Evolutionary conservation across 2,797 vertebrate genomes (phyloP), one percentile per base, ranked within the genome.

Genomic region (Enteromius unitaeniatus): DNA sequence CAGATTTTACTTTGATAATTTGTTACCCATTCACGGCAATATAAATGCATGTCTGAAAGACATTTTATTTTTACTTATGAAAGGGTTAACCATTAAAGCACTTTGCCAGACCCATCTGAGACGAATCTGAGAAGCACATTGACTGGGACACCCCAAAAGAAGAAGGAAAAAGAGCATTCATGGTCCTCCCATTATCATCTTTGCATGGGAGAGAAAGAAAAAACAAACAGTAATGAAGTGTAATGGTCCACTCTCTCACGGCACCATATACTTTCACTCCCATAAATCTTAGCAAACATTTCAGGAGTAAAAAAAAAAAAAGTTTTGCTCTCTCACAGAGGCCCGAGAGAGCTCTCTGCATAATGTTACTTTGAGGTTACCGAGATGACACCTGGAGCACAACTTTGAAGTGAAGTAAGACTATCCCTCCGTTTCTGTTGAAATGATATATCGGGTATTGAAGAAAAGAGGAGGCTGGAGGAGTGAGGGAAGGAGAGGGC

Each of bases 221-320:
- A 83, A 80, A 93, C 92, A 92, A 92, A 94, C 91, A 80, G 92
- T 95, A 95, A 94, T 95, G 93, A 94, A 93, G 92, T 95, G 93
- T 94, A 92, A 93, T 95, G 93, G 88, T 89, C 87, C 86, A 81
- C 89, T 90, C 93, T 94, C 93, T 93, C 93, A 93, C 91, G 89
- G 89, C 91, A 92, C 89, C 90, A 90, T 91, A 91, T 88, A 89
- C 88, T 65, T 89, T 84, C 81, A 51, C 89, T 64, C 62, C 62
- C 85, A 86, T 87, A 87, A 88, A 89, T 88, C 87, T 88, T 68
- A 40, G 89, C 88, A 91, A 83, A 89, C 79, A 84, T 93, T 92
- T 92, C 87, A 86, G 78, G 87, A 91, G 89, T 89, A 89, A 91
- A 90, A 75, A 78, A 72, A 67, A 51, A 75, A 82, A 67, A 67